Evolutionary conservation across 1,140 invertebrate genomes (phyloP), one percentile per base, ranked within the genome.

Genomic region (Lasaia peninsularis): DNA sequence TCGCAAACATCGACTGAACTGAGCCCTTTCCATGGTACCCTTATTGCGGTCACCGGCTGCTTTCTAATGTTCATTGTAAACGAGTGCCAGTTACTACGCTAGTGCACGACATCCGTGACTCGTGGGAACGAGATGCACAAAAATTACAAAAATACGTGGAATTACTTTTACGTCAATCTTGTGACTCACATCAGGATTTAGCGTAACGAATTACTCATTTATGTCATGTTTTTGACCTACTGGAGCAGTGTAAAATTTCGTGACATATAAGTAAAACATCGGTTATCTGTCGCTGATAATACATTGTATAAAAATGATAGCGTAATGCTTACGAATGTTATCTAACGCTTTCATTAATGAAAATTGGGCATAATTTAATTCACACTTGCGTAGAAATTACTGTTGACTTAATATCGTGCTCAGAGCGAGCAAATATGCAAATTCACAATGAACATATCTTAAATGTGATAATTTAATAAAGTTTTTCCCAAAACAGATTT

Each of bases 51-150:
- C 77, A 75, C 77, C 60, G 69, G 71, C 62, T 69, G 80, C 85
- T 88, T 88, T 88, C 85, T 88, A 86, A 88, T 80, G 73, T 64
- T 70, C 67, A 86, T 88, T 88, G 84, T 84, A 72, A 60, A 63
- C 73, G 70, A 71, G 68, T 61, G 71, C 67, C 67, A 71, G 63
- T 71, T 48, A 10, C 44, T 48, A 72, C 62, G 73, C 78, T 69
- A 71, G 68, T 71, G 72, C 66, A 74, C 76, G 69, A 74, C 78
- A 80, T 80, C 80, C 84, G 81, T 87, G 81, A 83, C 24, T 28
- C 24, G 24, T 28, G 24, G 81, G 85, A 73, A 65, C 56, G 53
- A 63, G 56, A 56, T 69, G 64, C 63, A 60, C 51, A 56, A 55
- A 76, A 73, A 75, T 75, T 76, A 75, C 60, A 71, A 53, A 62